Base-by-base conservation (phyloP, 2,888 invertebrate genomes). In the Caenorhabditis auriculariae region DNA sequence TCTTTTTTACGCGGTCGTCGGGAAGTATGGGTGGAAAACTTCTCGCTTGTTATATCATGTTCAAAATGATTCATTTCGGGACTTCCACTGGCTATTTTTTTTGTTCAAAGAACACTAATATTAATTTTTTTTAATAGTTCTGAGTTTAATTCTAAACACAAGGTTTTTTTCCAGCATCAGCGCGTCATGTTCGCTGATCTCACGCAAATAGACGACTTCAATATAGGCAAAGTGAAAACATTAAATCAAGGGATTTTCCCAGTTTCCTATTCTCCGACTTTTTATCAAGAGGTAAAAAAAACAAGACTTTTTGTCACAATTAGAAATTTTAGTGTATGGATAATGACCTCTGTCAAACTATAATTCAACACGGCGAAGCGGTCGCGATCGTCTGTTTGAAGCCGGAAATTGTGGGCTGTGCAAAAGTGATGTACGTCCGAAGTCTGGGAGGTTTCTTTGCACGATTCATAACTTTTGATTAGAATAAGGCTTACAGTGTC, bases 301-400 rank as follows among this genome's bases (percentile, higher is more conserved):
- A 4, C 2, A 43, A 43, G 9, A 12, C 43, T 5, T 15, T 39
- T n/a, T 44, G n/a, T n/a, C n/a, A n/a, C n/a, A n/a, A n/a, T n/a
- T n/a, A n/a, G n/a, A n/a, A n/a, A n/a, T 23, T 35, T 47, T 37
- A 47, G 41, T 61, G 60, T 24, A 29, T 60, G 4, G 48, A 62
- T 15, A 62, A 56, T 29, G 62, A 59, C 1, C 28, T 66, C 21
- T 45, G 35, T 24, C 46, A 52, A 19, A 51, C 56, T 4, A 29
- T 57, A 2, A 35, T 62, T 2, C 42, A 27, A n/a, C 28, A 44
- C 6, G 50, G 47, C 3, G 53, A 55, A n/a, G 56, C 62, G 2
- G 51, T 63, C 2, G 66, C 66, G 3, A 44, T 60, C 4, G 63
- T 67, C 7, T 46, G 55, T 15, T 60, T 57, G n/a, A 54, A 57